phyloP scores from a whole-genome alignment of 2,888 invertebrate species.

The Brachypalpus laphriformis region DNA sequence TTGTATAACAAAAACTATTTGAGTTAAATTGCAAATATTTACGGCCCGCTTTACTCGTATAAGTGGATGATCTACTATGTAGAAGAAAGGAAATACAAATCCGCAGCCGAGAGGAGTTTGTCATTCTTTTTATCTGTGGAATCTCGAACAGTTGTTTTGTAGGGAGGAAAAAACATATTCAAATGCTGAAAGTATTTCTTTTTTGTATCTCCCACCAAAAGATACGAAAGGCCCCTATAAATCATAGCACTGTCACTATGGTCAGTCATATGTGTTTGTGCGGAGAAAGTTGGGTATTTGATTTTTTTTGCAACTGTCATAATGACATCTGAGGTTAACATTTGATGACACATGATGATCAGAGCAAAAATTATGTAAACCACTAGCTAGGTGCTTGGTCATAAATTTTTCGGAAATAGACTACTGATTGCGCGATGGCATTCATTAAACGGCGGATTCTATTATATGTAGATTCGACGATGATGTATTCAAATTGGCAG shows the following conservation, averaged over 20 bases:
- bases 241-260: background rate
- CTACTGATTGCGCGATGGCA: background rate
- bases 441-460: background rate
- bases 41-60: background rate
- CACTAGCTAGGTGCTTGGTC: background rate
- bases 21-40: conserved; percentile 2
- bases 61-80: conserved; percentile 5
- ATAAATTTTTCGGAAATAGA: background rate
- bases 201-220: background rate
- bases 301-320: conserved; percentile 12
- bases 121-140: background rate
- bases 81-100: background rate
- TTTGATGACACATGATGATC: background rate
- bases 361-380: conserved; percentile 9
- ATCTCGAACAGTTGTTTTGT: background rate
- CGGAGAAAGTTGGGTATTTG: conserved; percentile 17
- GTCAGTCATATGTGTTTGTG: background rate
- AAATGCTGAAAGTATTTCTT: background rate
- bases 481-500: conserved; percentile 2
- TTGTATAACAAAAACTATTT: conserved; percentile 1
- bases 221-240: background rate
- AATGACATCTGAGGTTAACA: conserved; percentile 7
- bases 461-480: background rate
- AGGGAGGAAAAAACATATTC: background rate
- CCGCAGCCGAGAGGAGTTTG: background rate